A percentile compares a stretch with the other conserved stretches of the same genome.
Conservation (phyloP, 2,113 vertebrate genomes). For the Centropristis striata region DNA sequence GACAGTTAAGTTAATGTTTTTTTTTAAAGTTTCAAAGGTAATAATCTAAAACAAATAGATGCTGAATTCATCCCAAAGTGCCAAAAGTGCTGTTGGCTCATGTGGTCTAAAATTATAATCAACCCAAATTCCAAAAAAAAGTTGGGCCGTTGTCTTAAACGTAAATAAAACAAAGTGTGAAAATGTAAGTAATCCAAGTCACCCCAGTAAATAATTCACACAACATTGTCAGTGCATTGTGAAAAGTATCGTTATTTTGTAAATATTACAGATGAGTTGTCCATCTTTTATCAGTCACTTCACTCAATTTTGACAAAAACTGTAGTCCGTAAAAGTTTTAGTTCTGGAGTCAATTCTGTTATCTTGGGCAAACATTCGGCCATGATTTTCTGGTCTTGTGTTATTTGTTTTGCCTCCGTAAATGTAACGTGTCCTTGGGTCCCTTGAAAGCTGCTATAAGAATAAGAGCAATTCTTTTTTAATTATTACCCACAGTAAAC, state of each 20-base stretch:
- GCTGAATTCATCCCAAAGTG: not conserved
- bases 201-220: not conserved
- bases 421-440: too few species aligned
- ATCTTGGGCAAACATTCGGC: too few species aligned
- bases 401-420: too few species aligned
- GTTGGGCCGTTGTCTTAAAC: too few species aligned
- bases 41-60: constrained; percentile 1
- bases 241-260: not conserved
- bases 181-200: not conserved
- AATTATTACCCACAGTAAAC: not conserved
- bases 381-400: too few species aligned
- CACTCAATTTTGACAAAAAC: not conserved
- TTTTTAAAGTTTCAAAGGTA: not conserved
- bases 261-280: not conserved
- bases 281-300: not conserved
- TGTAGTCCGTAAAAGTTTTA: not conserved
- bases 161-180: not conserved
- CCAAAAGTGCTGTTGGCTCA: not conserved
- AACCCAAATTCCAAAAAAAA: too few species aligned
- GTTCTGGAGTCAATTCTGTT: too few species aligned
- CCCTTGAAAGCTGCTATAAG: too few species aligned
- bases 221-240: not conserved
- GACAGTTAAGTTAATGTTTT: not conserved
- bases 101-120: not conserved
- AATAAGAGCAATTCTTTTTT: too few species aligned